Evolutionary conservation across 2,888 invertebrate species (phyloP), one percentile per base, ranked within the genome.

Genomic region (Carterocephalus palaemon): DNA sequence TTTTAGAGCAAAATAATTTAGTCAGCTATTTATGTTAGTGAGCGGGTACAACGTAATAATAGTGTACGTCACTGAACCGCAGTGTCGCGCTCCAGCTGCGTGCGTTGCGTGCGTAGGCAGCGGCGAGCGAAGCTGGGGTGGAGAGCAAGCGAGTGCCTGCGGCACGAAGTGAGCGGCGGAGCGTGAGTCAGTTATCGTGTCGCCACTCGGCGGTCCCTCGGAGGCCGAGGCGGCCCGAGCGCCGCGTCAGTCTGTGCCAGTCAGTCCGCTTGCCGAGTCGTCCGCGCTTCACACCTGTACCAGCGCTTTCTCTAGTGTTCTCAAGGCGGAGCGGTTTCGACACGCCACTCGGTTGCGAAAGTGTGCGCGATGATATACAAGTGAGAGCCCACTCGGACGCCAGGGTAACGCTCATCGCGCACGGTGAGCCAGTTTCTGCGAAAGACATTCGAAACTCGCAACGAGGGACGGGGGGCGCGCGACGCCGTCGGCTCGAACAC

Each of bases 351-450:
- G 80, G 68, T 86, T 85, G 78, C 85, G 85, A 85, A 84, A 85
- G 85, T 85, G 66, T 76, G 73, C 85, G 85, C 84, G 83, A 86
- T 86, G 86, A 85, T 85, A 83, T 84, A 85, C 75, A 86, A 86
- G 85, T 86, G 85, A 85, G 86, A 84, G 83, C 76, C 69, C 70
- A 65, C 72, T 70, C 67, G 64, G 68, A 75, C 78, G 76, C 67
- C 75, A 74, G 78, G 75, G 78, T 82, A 81, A 75, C 79, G 85
- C 85, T 86, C 84, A 83, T 83, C 85, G 79, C 71, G 65, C 74
- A 70, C 78, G 84, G 85, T 85, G 85, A 78, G 85, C 85, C 74
- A 77, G 67, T 81, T 82, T 70, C 67, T 68, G 67, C 62, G 64
- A 77, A 71, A 80, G 84, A 85, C 83, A 78, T 79, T 82, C 70